Evolutionary conservation across 2,888 invertebrate species (phyloP).

Genomic region (Stenoptilia bipunctidactyla): DNA sequence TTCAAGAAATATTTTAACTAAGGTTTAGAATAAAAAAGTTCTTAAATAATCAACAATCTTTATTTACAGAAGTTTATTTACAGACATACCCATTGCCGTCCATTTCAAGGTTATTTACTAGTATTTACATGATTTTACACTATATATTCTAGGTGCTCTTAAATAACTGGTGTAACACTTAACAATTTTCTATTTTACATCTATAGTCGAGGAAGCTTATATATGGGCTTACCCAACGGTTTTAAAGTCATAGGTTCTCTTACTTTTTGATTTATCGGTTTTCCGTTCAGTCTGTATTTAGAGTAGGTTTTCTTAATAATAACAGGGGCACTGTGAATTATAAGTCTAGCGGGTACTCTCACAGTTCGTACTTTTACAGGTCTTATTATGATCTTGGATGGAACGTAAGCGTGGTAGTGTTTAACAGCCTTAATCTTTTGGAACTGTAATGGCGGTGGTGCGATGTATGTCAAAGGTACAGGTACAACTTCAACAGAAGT

Average conservation of each 20-base stretch:
- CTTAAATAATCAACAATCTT: no score
- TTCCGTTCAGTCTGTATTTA: slow-evolving; percentile 16
- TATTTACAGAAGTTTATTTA: neutral
- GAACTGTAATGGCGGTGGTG: slow-evolving; percentile 40
- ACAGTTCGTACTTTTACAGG: slow-evolving; percentile 27
- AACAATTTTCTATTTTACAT: slow-evolving; percentile 8
- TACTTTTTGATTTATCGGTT: slow-evolving; percentile 26
- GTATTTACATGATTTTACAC: slow-evolving; percentile 1
- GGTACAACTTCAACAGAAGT: slow-evolving; percentile 54
- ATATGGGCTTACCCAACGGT: slow-evolving; percentile 32
- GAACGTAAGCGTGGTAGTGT: slow-evolving; percentile 43
- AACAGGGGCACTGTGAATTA: slow-evolving; percentile 24
- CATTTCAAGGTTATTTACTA: neutral
- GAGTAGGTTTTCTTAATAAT: no score
- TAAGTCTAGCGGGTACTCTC: slow-evolving; percentile 23
- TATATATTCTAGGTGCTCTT: slow-evolving; percentile 19
- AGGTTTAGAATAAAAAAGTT: no score
- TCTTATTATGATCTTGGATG: slow-evolving; percentile 40
- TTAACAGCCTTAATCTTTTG: slow-evolving; percentile 30
- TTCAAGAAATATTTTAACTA: no score
- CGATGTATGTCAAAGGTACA: slow-evolving; percentile 52
- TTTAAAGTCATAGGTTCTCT: slow-evolving; percentile 45
- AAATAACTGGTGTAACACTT: slow-evolving; percentile 37
- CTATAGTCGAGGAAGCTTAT: slow-evolving; percentile 40
- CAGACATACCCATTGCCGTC: neutral